These are phyloP conservation scores for Papilio aristodemus DNA, from an alignment of 1,140 invertebrate species.

Conservation along the genomic window DNA sequence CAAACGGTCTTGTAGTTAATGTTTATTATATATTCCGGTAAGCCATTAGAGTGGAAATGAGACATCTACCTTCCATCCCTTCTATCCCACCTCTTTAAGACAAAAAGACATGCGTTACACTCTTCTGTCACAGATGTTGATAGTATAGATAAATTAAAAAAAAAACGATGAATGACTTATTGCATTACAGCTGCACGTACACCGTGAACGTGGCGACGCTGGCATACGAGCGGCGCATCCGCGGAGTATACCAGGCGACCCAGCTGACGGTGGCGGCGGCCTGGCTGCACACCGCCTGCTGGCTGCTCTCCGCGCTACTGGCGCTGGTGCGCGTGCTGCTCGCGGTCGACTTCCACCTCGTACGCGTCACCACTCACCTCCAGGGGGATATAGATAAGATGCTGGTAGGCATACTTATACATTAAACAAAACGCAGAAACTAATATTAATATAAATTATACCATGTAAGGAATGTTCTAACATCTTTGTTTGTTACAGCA, in stretches of 20 bases:
- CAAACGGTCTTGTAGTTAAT: neutral
- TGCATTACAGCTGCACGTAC: conserved; percentile 56
- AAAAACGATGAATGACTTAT: neutral
- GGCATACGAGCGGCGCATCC: conserved; percentile 62
- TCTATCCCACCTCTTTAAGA: no score
- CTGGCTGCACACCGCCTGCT: conserved; percentile 74
- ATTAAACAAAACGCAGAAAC: neutral
- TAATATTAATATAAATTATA: neutral
- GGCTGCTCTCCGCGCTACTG: conserved; percentile 61
- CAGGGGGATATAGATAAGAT: conserved; percentile 61
- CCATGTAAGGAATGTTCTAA: neutral
- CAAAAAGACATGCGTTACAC: no score
- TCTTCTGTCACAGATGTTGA: no score
- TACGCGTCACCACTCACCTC: conserved; percentile 60
- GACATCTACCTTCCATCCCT: no score
- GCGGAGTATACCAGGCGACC: conserved; percentile 68
- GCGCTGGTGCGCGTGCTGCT: conserved; percentile 58
- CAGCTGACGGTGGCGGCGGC: conserved; percentile 61
- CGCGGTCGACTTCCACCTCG: conserved; percentile 71
- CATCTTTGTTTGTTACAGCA: conserved; percentile 44
- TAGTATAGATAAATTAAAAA: no score
- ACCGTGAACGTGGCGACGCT: conserved; percentile 66
- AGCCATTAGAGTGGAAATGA: neutral
- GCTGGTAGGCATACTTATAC: conserved; percentile 46
- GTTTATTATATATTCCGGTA: neutral